Percentiles rank a stretch among this genome's conserved stretches.
phyloP scores from a whole-genome alignment of 2,797 vertebrate species.

The Erpetoichthys calabaricus region DNA sequence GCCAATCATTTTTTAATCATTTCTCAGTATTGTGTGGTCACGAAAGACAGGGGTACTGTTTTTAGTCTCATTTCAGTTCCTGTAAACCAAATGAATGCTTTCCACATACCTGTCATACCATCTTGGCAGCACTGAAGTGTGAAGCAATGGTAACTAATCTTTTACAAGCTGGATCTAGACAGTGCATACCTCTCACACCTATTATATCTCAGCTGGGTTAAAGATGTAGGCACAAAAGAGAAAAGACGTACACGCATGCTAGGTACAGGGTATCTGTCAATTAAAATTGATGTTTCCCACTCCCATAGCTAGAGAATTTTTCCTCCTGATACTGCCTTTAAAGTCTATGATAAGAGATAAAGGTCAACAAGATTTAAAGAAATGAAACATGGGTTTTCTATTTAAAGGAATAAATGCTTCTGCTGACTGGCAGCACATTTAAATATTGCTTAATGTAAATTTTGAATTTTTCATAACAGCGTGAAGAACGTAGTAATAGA shows the following conservation, averaged over 20 bases:
- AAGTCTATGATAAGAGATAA: too few species aligned
- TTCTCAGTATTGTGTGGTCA: not conserved
- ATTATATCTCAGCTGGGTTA: conserved; percentile 7
- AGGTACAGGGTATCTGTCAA: not conserved
- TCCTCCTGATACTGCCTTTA: not conserved
- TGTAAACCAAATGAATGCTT: conserved; percentile 7
- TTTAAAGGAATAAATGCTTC: too few species aligned
- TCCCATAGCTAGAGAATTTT: not conserved
- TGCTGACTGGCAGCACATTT: too few species aligned
- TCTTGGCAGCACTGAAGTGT: conserved; percentile 11
- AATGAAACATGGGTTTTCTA: too few species aligned
- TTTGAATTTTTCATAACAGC: too few species aligned
- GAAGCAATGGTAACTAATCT: conserved; percentile 14
- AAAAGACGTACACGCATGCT: not conserved
- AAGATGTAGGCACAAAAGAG: not conserved
- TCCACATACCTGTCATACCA: conserved; percentile 15
- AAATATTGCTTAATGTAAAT: too few species aligned
- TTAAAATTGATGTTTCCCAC: conserved; percentile 1
- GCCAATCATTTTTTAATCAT: too few species aligned
- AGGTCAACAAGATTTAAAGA: too few species aligned
- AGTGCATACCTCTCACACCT: conserved; percentile 12
- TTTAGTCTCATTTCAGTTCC: not conserved
- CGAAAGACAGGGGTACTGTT: not conserved
- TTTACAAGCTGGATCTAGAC: conserved; percentile 17
- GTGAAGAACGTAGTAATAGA: too few species aligned